Base-by-base conservation (phyloP, 2,113 vertebrate species). In the Nothobranchius furzeri region DNA sequence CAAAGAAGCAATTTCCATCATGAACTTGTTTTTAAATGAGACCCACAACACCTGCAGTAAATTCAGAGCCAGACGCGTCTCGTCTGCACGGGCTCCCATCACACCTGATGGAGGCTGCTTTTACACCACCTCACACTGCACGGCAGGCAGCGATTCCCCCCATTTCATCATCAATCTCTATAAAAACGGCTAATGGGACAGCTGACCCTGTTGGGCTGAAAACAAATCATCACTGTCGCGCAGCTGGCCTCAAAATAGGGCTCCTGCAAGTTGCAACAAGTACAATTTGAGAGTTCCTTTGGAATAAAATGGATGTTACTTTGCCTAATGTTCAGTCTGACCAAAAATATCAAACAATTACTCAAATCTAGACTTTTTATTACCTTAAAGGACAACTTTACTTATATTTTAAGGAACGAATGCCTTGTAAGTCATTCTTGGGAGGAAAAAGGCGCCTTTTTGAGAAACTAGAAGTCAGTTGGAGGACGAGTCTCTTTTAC, bases 11-110 rank as follows among this genome's bases (percentile, higher is more conserved):
- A 79, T 84, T 70, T 77, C 68, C 67, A 76, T 76, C 42, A 53
- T 25, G n/a, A 76, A 64, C 48, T 1, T 67, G 76, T 75, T 64
- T 15, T 48, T 74, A 66, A 86, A 82, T 80, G 69, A 81, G 40
- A 70, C 35, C 66, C 52, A 42, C 37, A 40, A 40, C 37, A 71
- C 67, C 81, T 73, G 76, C 71, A 43, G 77, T 85, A 75, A 84
- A 80, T 82, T 11, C 70, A 52, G 10, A 12, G 13, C 58, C 73
- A 66, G 78, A 24, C 65, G 43, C 12, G 0, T 13, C 13, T 24
- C 11, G 13, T 60, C 64, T 60, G 55, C 40, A 14, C 6, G 1
- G 72, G 62, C 67, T 53, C 70, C 50, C 7, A 11, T n/a, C 30
- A 66, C 37, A 66, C 37, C 25, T 40, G 37, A 40, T 40, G 37